phyloP scores from a whole-genome alignment of 1,140 invertebrate genomes.

The Belonocnema kinseyi region DNA sequence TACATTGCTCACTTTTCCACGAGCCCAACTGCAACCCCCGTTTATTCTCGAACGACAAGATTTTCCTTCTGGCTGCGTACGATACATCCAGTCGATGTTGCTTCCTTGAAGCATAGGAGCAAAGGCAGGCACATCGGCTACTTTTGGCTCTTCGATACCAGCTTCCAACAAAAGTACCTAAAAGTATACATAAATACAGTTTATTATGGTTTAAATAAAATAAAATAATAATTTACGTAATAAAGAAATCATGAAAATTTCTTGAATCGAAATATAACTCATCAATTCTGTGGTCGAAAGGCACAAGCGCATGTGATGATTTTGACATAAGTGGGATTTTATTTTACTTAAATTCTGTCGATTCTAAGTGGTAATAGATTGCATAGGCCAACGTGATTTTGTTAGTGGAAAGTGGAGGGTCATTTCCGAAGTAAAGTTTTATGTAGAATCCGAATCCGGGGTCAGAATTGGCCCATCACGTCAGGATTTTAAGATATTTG shows the following conservation, averaged over 20 bases:
- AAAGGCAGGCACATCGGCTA: slow-evolving; percentile 80
- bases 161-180: slow-evolving; percentile 85
- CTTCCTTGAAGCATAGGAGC: slow-evolving; percentile 76
- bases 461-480: too few relatives aligned
- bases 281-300: too few relatives aligned
- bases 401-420: too few relatives aligned
- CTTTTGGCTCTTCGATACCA: slow-evolving; percentile 83
- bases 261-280: too few relatives aligned
- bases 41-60: slow-evolving; percentile 69
- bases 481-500: too few relatives aligned
- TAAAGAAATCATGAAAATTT: not conserved
- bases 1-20: slow-evolving; percentile 61
- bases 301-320: too few relatives aligned
- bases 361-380: too few relatives aligned
- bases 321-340: too few relatives aligned
- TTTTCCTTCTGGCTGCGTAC: slow-evolving; percentile 74
- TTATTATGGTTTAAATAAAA: not conserved
- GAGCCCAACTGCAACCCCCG: slow-evolving; percentile 60
- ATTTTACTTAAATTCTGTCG: too few relatives aligned
- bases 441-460: too few relatives aligned
- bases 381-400: too few relatives aligned
- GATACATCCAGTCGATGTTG: slow-evolving; percentile 78
- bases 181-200: slow-evolving; percentile 35
- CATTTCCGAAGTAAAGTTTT: too few relatives aligned
- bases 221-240: not conserved